Base-by-base conservation (phyloP, 2,797 vertebrate species). In the Gambelia wislizenii region DNA sequence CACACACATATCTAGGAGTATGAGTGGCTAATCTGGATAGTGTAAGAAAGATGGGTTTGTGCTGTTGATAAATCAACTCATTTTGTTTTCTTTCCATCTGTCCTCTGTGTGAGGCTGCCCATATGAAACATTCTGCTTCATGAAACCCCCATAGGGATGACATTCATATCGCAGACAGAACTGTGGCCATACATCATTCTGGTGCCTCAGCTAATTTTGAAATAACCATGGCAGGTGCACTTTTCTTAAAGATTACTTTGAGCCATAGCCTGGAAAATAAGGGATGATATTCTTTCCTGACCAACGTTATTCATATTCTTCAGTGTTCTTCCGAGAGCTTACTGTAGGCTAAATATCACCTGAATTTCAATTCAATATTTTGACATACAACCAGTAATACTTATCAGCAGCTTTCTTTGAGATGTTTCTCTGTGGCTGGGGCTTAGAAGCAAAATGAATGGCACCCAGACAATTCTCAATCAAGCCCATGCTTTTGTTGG, bases 31-130 rank as follows among this genome's bases (percentile, higher is more conserved):
- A 91, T 94, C 93, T 95, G 74, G 54, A 88, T 93, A 92, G 87
- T 89, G 90, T 94, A 96, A 85, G 87, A 92, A 91, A 93, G 87
- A 90, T 87, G 91, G 91, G 88, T 92, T 94, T 94, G 61, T 88
- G 87, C 78, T 92, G 90, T 82, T 93, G 83, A 0, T 87, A 89
- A 89, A 91, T 90, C 95, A 89, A 92, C 54, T 94, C 92, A 82
- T 88, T 93, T 89, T 91, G 88, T 94, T 93, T 94, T 92, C 89
- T 92, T 93, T 87, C 93, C 95, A 94, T 95, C 93, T 95, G 96
- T 92, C 94, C 89, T 91, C 96, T 94, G 90, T 67, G 89, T 92
- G 94, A 93, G 90, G 84, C 70, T 84, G 86, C 92, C 93, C 91
- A 67, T 61, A 94, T 89, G 93, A 94, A 93, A 93, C 91, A 89